phyloP scores from a whole-genome alignment of 2,113 vertebrate genomes.

The Melospiza melodia region DNA sequence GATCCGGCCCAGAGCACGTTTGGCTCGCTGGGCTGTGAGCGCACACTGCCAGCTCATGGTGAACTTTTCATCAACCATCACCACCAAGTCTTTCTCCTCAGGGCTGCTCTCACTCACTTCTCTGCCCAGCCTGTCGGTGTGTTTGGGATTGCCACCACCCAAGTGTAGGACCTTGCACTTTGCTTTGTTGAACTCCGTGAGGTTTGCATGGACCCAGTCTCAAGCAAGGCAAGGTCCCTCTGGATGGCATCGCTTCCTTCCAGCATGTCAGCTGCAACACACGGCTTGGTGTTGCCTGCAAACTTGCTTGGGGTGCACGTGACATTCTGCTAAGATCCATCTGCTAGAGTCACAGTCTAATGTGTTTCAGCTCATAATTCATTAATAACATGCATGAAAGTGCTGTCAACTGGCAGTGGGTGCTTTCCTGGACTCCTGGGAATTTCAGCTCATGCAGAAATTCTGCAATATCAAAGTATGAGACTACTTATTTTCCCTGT shows the following conservation, averaged over 20 bases:
- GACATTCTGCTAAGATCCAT: background rate
- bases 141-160: background rate
- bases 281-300: background rate
- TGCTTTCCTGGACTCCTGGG: background rate
- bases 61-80: background rate
- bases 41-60: fast-evolving
- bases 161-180: background rate
- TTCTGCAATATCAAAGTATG: background rate
- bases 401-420: too few relatives aligned
- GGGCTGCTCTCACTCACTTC: background rate
- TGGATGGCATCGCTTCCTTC: background rate
- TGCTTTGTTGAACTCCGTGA: background rate
- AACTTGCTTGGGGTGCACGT: too few relatives aligned
- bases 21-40: background rate
- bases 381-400: background rate
- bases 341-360: background rate
- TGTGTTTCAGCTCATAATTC: background rate
- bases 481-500: background rate
- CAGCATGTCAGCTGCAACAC: too few relatives aligned
- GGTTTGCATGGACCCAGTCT: background rate
- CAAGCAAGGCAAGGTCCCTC: background rate
- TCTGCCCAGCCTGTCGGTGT: background rate
- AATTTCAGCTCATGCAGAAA: background rate
- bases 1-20: background rate
- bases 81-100: background rate